phyloP scores from a whole-genome alignment of 2,888 invertebrate genomes.

The Tillus elongatus region DNA sequence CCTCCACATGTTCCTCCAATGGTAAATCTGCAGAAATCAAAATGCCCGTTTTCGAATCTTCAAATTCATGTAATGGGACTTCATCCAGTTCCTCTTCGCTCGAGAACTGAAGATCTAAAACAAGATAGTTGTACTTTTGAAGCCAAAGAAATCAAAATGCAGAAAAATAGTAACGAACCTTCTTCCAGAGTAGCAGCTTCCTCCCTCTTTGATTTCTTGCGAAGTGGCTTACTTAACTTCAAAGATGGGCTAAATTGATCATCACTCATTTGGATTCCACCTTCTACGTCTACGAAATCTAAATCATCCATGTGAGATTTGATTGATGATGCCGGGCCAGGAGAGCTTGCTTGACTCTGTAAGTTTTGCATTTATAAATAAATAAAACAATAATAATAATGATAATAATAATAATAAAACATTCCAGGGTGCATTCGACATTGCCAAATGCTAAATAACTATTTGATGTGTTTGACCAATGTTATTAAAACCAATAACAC shows the following conservation, averaged over 20 bases:
- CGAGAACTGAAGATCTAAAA: slow-evolving; percentile 58
- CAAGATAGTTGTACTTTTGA: too few species aligned
- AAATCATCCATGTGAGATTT: slow-evolving; percentile 43
- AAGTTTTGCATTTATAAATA: too few species aligned
- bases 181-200: slow-evolving; percentile 41
- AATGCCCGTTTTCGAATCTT: slow-evolving; percentile 39
- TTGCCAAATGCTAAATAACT: too few species aligned
- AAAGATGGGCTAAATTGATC: slow-evolving; percentile 32
- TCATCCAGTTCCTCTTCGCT: slow-evolving; percentile 62
- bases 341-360: slow-evolving; percentile 53
- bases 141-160: too few species aligned
- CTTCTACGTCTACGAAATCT: slow-evolving; percentile 60
- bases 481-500: too few species aligned
- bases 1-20: slow-evolving; percentile 30
- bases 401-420: slow-evolving; percentile 16
- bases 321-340: slow-evolving; percentile 35
- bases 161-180: too few species aligned
- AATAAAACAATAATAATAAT: too few species aligned
- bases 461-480: too few species aligned
- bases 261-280: slow-evolving; percentile 42
- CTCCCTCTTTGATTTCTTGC: slow-evolving; percentile 37
- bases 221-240: slow-evolving; percentile 40
- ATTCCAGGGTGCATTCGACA: too few species aligned
- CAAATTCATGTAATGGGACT: slow-evolving; percentile 48
- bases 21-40: slow-evolving; percentile 42